phyloP scores from a whole-genome alignment of 2,888 invertebrate species.

The Cremastinae sp. region DNA sequence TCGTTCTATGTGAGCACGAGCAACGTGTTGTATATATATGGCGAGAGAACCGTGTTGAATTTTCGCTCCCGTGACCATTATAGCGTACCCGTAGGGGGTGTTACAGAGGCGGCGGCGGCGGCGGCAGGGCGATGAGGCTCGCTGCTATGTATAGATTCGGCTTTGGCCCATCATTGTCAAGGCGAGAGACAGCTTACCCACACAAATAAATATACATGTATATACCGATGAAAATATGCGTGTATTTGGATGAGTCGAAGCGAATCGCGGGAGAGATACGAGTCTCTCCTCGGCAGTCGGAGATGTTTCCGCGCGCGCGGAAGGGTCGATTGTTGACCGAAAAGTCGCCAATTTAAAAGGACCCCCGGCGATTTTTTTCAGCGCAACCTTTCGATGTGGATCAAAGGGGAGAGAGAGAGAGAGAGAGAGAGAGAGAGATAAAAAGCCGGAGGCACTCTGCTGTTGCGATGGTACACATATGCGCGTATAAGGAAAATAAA shows the following conservation, averaged over 20 bases:
- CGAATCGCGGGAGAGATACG: slow-evolving; percentile 44
- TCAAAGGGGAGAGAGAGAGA: slow-evolving; percentile 29
- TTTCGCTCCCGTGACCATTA: slow-evolving; percentile 67
- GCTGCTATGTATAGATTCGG: slow-evolving; percentile 57
- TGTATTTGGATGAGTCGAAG: slow-evolving; percentile 20
- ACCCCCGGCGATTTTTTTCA: slow-evolving; percentile 67
- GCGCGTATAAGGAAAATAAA: too few relatives aligned
- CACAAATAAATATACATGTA: slow-evolving; percentile 7
- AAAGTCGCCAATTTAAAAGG: slow-evolving; percentile 81
- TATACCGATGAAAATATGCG: slow-evolving; percentile 21
- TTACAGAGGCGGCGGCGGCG: slow-evolving; percentile 45
- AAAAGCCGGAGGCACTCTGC: slow-evolving; percentile 68
- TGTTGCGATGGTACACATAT: slow-evolving; percentile 57
- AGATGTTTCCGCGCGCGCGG: slow-evolving; percentile 76
- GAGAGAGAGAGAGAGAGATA: slow-evolving; percentile 48
- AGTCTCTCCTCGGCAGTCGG: slow-evolving; percentile 62
- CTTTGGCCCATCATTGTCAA: slow-evolving; percentile 55
- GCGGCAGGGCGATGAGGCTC: too few relatives aligned
- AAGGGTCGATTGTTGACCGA: slow-evolving; percentile 81
- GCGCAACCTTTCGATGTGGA: slow-evolving; percentile 29
- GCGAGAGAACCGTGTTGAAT: slow-evolving; percentile 68
- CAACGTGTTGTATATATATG: too few relatives aligned
- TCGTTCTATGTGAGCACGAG: slow-evolving; percentile 64
- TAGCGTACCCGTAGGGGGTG: slow-evolving; percentile 66
- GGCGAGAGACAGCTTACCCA: slow-evolving; percentile 30